Evolutionary conservation across 2,888 invertebrate species (phyloP).

Genomic region (Ptilodon capucinus): DNA sequence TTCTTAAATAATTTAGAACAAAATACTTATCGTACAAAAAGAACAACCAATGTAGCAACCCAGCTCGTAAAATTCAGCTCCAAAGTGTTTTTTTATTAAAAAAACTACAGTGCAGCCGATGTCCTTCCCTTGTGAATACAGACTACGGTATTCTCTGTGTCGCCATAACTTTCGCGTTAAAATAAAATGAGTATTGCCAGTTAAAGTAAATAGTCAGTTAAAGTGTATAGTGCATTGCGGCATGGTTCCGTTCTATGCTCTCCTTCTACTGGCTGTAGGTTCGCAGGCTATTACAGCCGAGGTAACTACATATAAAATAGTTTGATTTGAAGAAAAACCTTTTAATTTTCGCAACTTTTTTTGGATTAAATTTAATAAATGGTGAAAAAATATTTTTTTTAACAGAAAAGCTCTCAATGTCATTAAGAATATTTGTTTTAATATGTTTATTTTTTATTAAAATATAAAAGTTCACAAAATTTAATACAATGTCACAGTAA

Average conservation of each 20-base stretch:
- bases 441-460: too few species aligned
- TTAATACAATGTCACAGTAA: too few species aligned
- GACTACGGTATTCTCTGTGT: constrained; percentile 39
- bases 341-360: too few species aligned
- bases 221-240: constrained; percentile 50
- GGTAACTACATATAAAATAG: too few species aligned
- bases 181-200: constrained; percentile 59
- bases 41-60: not conserved
- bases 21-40: too few species aligned
- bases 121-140: constrained; percentile 21
- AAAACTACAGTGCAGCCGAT: not conserved
- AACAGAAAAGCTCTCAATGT: too few species aligned
- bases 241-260: constrained; percentile 42
- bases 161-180: constrained; percentile 32
- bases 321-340: too few species aligned
- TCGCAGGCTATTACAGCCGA: constrained; percentile 31
- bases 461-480: too few species aligned
- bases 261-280: constrained; percentile 36
- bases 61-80: not conserved
- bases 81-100: not conserved
- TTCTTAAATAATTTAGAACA: too few species aligned
- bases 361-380: too few species aligned
- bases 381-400: too few species aligned
- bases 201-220: constrained; percentile 60
- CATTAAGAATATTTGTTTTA: too few species aligned